Base-by-base conservation (phyloP, 1,140 invertebrate species). In the Drosophila tristis region DNA sequence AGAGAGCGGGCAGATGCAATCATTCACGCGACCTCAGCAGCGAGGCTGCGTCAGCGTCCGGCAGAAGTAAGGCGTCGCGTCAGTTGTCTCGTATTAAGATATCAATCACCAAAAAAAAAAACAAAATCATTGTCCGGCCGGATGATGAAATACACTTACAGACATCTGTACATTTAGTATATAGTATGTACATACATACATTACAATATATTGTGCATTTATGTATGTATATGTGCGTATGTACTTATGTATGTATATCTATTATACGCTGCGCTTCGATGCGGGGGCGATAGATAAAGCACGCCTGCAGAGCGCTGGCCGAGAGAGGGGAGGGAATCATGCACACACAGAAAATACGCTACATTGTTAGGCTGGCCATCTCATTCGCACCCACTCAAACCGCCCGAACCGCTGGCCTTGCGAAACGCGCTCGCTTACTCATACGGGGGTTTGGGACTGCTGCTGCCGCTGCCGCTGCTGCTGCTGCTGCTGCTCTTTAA, bases 371-470 rank as follows among this genome's bases (percentile, higher is more conserved):
- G 70, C 77, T 75, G 58, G 64, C 56, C 65, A 29, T 86, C 71
- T 57, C 76, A 45, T 64, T 75, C 53, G 43, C 72, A 84, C 75
- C 60, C 57, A 23, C 65, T 61, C 11, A 50, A 48, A 58, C 62
- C 54, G 67, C 54, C 53, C 74, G 54, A 78, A 65, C 66, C 48
- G 43, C 74, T 80, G 82, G 82, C 82, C 82, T 86, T 86, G 82
- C 82, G 82, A 84, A 86, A 86, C 82, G 82, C 55, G 78, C 82
- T 86, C 81, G 82, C 78, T 86, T 86, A 71, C 78, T 79, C 78
- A 79, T 59, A 61, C 59, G 35, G 35, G 35, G 35, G 35, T 39
- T 39, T 29, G 26, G 26, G 26, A 29, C 51, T n/a, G 57, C 56
- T 44, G 25, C 47, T 16, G 45, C 11, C 26, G 48, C 25, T 35